Evolutionary conservation across 2,888 invertebrate genomes (phyloP).

Genomic region (Plebejus argus): DNA sequence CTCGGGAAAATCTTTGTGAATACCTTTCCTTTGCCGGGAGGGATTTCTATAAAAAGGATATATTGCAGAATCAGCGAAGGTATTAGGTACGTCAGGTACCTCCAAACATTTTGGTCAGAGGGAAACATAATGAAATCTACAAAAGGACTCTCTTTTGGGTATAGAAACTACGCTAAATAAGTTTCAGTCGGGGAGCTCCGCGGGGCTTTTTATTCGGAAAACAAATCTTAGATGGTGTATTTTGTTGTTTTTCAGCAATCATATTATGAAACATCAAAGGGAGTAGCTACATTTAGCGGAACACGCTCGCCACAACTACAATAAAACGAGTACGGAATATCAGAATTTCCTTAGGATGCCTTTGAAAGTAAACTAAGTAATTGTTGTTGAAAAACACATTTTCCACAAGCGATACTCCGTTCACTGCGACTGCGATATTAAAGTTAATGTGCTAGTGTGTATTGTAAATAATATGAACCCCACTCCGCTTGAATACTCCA

Average conservation of each 20-base stretch:
- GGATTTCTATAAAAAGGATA: constrained; percentile 23
- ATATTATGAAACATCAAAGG: constrained; percentile 23
- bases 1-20: not conserved
- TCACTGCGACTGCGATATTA: not conserved
- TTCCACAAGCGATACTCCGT: not conserved
- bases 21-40: not conserved
- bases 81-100: constrained; percentile 15
- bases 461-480: constrained; percentile 8
- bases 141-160: constrained; percentile 22
- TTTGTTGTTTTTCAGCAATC: constrained; percentile 14
- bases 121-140: constrained; percentile 25
- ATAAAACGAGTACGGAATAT: constrained; percentile 4
- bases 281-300: not conserved
- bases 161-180: constrained; percentile 29
- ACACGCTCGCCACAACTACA: not conserved
- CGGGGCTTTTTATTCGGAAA: not conserved
- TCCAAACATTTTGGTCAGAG: constrained; percentile 29
- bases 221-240: not conserved
- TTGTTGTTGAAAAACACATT: constrained; percentile 8
- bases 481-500: constrained; percentile 33
- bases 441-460: not conserved
- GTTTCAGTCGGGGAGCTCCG: constrained; percentile 1
- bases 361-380: constrained; percentile 28
- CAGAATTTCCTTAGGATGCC: constrained; percentile 10
- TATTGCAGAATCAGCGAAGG: constrained; percentile 20